phyloP scores from a whole-genome alignment of 1,140 invertebrate genomes.

The Magallana angulata region DNA sequence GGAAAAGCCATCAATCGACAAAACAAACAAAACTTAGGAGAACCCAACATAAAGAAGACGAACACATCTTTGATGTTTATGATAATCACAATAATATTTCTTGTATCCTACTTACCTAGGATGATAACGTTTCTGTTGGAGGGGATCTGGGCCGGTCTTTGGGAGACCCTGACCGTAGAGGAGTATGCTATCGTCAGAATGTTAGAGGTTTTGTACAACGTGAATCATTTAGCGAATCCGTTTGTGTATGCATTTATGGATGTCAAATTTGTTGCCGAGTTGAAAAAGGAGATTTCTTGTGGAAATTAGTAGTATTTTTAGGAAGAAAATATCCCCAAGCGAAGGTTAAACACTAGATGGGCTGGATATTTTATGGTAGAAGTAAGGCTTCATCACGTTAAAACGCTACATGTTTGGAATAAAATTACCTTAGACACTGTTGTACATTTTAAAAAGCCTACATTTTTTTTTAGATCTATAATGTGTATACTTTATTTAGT shows the following conservation, averaged over 20 bases:
- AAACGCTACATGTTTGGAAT: no score
- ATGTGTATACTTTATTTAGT: no score
- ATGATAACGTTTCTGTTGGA: neutral
- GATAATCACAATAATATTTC: slow-evolving; percentile 32
- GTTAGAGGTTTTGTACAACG: neutral
- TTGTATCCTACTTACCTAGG: slow-evolving; percentile 12
- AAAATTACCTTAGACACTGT: no score
- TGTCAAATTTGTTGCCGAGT: neutral
- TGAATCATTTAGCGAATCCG: slow-evolving; percentile 26
- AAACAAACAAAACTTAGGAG: neutral
- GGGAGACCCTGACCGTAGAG: neutral
- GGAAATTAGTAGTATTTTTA: no score
- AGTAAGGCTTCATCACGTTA: no score
- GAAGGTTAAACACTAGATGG: no score
- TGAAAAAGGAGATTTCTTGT: no score
- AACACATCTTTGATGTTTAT: slow-evolving; percentile 22
- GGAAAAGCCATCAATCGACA: neutral
- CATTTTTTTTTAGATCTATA: no score
- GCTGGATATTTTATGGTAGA: no score
- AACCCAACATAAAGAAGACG: neutral
- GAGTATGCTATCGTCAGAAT: neutral
- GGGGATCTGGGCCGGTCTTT: neutral
- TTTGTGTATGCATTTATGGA: slow-evolving; percentile 36
- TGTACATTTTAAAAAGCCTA: no score
- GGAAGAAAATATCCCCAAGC: no score